Evolutionary conservation across 2,113 vertebrate genomes (phyloP), one percentile per base, ranked within the genome.

Genomic region (Grallaria varia): DNA sequence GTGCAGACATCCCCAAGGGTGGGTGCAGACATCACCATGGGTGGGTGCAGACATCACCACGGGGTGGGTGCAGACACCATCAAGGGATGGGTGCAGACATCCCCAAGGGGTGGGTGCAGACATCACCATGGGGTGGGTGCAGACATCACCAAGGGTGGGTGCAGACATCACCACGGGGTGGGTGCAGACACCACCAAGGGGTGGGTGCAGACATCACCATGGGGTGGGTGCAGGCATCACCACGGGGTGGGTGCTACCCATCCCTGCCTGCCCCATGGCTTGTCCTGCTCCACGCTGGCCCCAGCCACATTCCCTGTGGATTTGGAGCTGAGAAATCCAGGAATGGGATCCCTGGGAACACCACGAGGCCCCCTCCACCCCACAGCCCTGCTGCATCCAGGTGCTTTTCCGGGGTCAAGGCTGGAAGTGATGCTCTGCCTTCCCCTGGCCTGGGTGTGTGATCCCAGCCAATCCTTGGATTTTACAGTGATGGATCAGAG

Each of bases 351-450:
- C 3, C 0, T 1, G 49, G 31, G 44, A 45, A 14, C 2, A 3
- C 2, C 4, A 33, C 0, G 1, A n/a, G 30, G 11, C 10, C 22
- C 62, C 23, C 33, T 17, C 23, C 15, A 1, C 17, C 0, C 28
- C 52, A 7, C 45, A 37, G 58, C 66, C 83, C 39, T 63, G 33
- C 23, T 22, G 77, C 42, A 39, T 12, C 62, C 89, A 8, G 13
- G 16, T 4, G 2, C 30, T 90, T 25, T 31, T 8, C 21, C 30
- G 42, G 33, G 10, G 13, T 10, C 8, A 21, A 9, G 30, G 3
- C 75, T 20, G 58, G 33, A 45, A 35, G 33, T 0, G 3, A 56
- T 12, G 19, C 23, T 37, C n/a, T 25, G 14, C n/a, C 72, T 37
- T 44, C 37, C 45, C 4, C 33, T n/a, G n/a, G n/a, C n/a, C n/a